A percentile compares a stretch with the other conserved stretches of the same genome.
These are phyloP conservation scores for Rostratula benghalensis DNA, from an alignment of 2,113 vertebrate species.

Conservation along the genomic window DNA sequence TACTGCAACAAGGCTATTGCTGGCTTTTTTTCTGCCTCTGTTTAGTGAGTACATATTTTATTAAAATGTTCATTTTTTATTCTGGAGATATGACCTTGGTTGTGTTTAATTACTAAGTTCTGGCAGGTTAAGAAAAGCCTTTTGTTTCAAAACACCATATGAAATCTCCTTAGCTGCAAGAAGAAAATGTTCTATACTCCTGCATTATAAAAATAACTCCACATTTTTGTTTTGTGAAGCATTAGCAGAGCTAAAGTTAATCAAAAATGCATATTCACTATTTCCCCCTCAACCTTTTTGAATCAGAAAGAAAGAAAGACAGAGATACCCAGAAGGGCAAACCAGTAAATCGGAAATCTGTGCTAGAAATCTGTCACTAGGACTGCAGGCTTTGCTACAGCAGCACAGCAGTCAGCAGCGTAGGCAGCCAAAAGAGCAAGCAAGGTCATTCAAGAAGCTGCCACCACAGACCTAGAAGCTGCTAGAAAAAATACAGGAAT, in stretches of 20 bases:
- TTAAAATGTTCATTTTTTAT: not conserved
- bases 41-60: not conserved
- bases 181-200: not conserved
- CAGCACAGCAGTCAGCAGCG: not conserved
- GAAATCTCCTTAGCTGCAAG: not conserved
- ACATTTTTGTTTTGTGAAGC: not conserved
- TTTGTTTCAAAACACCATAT: not conserved
- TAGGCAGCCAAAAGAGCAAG: conserved; percentile 17
- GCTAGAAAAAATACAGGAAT: not conserved
- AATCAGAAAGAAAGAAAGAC: not conserved
- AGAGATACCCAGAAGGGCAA: conserved; percentile 12
- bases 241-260: not conserved
- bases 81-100: not conserved
- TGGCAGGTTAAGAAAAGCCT: not conserved
- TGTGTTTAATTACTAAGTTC: not conserved
- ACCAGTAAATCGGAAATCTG: not conserved
- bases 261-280: not conserved
- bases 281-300: not conserved
- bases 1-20: not conserved
- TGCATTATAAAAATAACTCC: not conserved
- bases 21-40: not conserved
- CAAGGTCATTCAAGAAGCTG: conserved; percentile 31
- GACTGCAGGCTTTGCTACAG: conserved; percentile 32
- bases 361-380: conserved; percentile 41
- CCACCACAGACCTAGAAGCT: not conserved